Conservation (phyloP, 2,113 vertebrate species). For the Cariama cristata region DNA sequence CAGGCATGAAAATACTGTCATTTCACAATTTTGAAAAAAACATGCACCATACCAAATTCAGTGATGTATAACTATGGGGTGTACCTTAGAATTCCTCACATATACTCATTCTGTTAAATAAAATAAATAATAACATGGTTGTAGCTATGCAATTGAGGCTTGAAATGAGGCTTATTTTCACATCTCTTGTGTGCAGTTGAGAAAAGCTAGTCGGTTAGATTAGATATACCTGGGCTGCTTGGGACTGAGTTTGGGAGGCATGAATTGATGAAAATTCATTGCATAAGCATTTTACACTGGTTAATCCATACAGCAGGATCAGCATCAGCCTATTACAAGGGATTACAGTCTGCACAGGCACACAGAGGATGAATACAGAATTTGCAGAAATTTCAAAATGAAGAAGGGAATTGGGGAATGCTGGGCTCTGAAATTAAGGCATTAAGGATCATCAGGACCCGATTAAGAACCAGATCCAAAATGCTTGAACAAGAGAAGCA, state of each 20-base stretch:
- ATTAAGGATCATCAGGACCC: slow-evolving; percentile 25
- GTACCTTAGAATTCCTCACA: background rate
- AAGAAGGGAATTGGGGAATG: background rate
- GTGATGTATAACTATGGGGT: background rate
- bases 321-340: slow-evolving; percentile 25
- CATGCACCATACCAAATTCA: background rate
- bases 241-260: background rate
- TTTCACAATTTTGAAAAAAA: slow-evolving; percentile 16
- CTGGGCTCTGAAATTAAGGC: slow-evolving; percentile 6
- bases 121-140: slow-evolving; percentile 28
- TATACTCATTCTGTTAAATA: background rate
- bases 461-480: slow-evolving; percentile 20
- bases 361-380: background rate
- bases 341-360: slow-evolving; percentile 40
- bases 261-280: slow-evolving; percentile 40
- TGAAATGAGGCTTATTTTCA: slow-evolving; percentile 49
- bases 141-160: background rate
- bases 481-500: background rate
- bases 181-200: slow-evolving; percentile 38
- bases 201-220: slow-evolving; percentile 27
- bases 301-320: slow-evolving; percentile 53
- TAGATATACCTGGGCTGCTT: slow-evolving; percentile 48
- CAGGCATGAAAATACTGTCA: background rate
- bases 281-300: slow-evolving; percentile 18
- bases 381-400: slow-evolving; percentile 34